phyloP scores from a whole-genome alignment of 1,140 invertebrate genomes.

The Cydia pomonella region DNA sequence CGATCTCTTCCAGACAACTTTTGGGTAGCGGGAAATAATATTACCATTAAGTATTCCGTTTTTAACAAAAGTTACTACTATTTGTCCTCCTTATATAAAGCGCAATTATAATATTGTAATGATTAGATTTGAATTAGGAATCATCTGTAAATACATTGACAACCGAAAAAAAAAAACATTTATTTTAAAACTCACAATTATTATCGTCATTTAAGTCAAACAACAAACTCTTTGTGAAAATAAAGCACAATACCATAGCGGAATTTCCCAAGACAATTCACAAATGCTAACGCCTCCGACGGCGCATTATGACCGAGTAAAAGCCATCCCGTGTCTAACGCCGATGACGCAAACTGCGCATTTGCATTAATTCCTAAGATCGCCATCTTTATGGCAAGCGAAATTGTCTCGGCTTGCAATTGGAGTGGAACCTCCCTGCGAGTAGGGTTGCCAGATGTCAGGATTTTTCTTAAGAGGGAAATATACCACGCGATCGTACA shows the following conservation, averaged over 20 bases:
- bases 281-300: constrained; percentile 19
- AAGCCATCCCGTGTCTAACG: constrained; percentile 26
- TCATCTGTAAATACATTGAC: not conserved
- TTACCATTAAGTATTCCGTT: too few species aligned
- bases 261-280: constrained; percentile 4
- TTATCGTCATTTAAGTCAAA: not conserved
- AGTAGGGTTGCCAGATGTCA: not conserved
- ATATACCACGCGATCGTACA: too few species aligned
- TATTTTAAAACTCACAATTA: not conserved
- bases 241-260: not conserved
- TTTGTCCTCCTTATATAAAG: too few species aligned
- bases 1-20: too few species aligned
- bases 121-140: too few species aligned
- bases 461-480: too few species aligned
- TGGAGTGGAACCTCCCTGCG: not conserved
- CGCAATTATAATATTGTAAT: too few species aligned
- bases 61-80: too few species aligned
- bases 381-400: constrained; percentile 2
- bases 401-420: constrained; percentile 15
- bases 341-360: constrained; percentile 25
- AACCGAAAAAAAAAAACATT: not conserved
- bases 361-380: constrained; percentile 28
- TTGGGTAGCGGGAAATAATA: too few species aligned
- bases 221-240: not conserved
- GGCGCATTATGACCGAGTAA: not conserved